Evolutionary conservation across 2,113 vertebrate genomes (phyloP).

Genomic region (Ovis canadensis): DNA sequence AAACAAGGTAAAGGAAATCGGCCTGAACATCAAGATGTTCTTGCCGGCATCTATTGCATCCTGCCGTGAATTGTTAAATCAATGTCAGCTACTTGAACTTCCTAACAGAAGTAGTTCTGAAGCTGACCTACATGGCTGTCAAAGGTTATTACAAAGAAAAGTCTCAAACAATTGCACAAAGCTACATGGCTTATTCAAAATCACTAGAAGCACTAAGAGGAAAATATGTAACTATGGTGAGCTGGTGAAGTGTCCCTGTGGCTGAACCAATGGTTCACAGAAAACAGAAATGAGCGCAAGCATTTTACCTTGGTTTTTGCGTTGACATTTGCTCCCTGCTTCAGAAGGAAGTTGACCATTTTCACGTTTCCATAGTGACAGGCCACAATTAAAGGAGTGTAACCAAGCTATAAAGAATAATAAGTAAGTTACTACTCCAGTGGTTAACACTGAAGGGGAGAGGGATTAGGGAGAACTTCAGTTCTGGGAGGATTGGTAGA

Average conservation of each 20-base stretch:
- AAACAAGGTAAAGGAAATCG: not conserved
- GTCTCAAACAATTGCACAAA: not conserved
- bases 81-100: not conserved
- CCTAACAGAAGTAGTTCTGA: not conserved
- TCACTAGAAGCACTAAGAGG: not conserved
- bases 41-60: not conserved
- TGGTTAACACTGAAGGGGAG: not conserved
- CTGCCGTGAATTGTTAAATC: not conserved
- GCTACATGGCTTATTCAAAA: not conserved
- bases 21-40: not conserved
- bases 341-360: constrained; percentile 97
- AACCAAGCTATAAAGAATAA: constrained; percentile 88
- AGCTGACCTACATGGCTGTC: not conserved
- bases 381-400: constrained; percentile 95
- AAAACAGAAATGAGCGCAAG: constrained; percentile 5
- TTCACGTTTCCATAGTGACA: constrained; percentile 98
- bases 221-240: not conserved
- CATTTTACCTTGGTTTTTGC: constrained; percentile 93
- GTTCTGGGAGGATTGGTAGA: not conserved
- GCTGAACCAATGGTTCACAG: not conserved
- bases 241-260: not conserved
- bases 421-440: not conserved
- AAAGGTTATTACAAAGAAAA: not conserved
- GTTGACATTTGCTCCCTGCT: constrained; percentile 92
- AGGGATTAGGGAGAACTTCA: not conserved